Evolutionary conservation across 2,113 vertebrate species (phyloP).

Genomic region (Antennarius striatus): DNA sequence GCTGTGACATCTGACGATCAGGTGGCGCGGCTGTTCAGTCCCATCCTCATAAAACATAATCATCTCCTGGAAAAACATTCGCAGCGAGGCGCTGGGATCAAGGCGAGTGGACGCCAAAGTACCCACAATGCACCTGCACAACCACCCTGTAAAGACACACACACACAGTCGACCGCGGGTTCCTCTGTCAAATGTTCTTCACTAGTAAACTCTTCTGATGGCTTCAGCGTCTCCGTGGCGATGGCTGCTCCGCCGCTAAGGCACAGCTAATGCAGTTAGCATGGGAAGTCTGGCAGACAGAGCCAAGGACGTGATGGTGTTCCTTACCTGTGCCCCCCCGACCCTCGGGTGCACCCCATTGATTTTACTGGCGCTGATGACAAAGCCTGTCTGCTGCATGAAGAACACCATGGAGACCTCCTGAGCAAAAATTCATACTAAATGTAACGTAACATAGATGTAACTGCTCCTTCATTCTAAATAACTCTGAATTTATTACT

Average conservation of each 20-base stretch:
- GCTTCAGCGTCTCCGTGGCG: conserved; percentile 39
- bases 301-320: conserved; percentile 27
- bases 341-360: conserved; percentile 27
- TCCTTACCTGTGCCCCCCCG: conserved; percentile 32
- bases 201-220: conserved; percentile 42
- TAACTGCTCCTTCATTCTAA: no score
- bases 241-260: conserved; percentile 64
- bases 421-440: conserved; percentile 2
- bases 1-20: conserved; percentile 59
- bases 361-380: conserved; percentile 48
- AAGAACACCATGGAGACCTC: conserved; percentile 14
- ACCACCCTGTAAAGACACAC: conserved; percentile 21
- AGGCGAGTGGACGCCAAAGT: conserved; percentile 12
- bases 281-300: conserved; percentile 56
- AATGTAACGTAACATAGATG: no score
- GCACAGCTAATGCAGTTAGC: conserved; percentile 67
- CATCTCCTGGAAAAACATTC: conserved; percentile 59
- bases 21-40: conserved; percentile 37
- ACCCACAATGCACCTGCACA: background rate
- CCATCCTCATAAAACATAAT: conserved; percentile 67
- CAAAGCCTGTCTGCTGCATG: conserved; percentile 39
- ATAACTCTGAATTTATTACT: no score
- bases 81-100: conserved; percentile 46
- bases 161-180: conserved; percentile 19
- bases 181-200: background rate